Conservation (phyloP, 2,113 vertebrate genomes). For the Hippolais icterina region DNA sequence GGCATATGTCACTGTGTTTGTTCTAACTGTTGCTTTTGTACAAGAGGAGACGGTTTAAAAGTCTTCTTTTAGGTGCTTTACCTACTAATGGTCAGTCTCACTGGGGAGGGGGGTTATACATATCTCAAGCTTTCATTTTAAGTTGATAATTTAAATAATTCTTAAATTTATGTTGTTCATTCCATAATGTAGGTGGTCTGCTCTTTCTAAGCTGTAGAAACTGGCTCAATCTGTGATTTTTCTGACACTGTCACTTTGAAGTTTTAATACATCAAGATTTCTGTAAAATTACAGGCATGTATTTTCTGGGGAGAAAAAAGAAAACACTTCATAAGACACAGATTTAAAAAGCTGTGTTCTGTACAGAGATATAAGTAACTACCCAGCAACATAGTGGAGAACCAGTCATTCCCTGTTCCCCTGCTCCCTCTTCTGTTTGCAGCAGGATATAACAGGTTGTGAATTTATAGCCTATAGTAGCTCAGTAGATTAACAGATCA, state of each 20-base stretch:
- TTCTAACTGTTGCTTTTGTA: neutral
- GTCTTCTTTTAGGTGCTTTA: neutral
- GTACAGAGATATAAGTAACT: neutral
- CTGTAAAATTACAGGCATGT: neutral
- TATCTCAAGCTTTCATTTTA: neutral
- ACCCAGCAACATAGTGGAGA: neutral
- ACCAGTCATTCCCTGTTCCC: neutral
- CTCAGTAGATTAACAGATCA: neutral
- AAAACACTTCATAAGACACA: neutral
- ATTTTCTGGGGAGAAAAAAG: neutral
- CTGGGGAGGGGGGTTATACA: neutral
- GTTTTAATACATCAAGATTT: neutral
- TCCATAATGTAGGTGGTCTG: neutral
- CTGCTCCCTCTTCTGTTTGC: constrained; percentile 48
- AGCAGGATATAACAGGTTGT: neutral
- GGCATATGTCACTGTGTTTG: neutral
- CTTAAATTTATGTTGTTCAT: neutral
- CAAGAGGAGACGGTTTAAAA: neutral
- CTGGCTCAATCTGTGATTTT: neutral
- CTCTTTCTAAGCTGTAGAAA: neutral
- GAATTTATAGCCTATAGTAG: neutral
- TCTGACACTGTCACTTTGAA: neutral
- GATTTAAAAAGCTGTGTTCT: neutral
- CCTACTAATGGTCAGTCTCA: neutral
- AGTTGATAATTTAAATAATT: neutral